Base-by-base conservation (phyloP, 2,888 invertebrate genomes). In the Ectemnius continuus region DNA sequence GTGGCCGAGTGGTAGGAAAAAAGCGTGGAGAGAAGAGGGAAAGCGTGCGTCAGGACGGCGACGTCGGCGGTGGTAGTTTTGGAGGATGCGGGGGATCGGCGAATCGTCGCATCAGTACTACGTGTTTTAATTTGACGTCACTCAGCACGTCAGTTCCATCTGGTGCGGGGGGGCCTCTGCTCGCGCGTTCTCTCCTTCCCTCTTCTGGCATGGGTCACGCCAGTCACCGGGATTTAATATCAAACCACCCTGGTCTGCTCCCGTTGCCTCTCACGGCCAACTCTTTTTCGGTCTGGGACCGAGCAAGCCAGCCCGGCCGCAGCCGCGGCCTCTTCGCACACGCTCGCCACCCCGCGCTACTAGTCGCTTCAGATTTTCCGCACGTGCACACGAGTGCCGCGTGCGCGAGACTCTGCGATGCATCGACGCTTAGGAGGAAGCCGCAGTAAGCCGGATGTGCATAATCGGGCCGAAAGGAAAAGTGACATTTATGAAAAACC, bases 81-180 rank as follows among this genome's bases (percentile, higher is more conserved):
- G 76, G 81, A 78, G 78, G 81, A 74, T 84, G 79, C 80, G 82
- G 84, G 83, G 83, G 86, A 87, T 88, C 86, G 86, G 85, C 86
- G 87, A 89, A 88, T 88, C 88, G 86, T 88, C 87, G 89, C 87
- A 87, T 87, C 85, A 84, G 82, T 85, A 85, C 87, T 79, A 86
- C 84, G 88, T 88, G 88, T 89, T 89, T 89, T 89, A 89, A 89
- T 89, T 89, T 88, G 88, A 89, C 88, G 89, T 89, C 89, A 88
- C 88, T 89, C 89, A 86, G 85, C 85, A 82, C 85, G 89, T 89
- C 89, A 89, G 87, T 87, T 87, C 87, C 89, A 89, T 88, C 88
- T 89, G 89, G 87, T 86, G 88, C 88, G 86, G 85, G 84, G 85
- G 85, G 85, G 83, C 83, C 84, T 85, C 82, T 83, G 81, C 75